These are phyloP conservation scores for Arenaria interpres DNA, from an alignment of 2,113 vertebrate genomes.

Conservation along the genomic window DNA sequence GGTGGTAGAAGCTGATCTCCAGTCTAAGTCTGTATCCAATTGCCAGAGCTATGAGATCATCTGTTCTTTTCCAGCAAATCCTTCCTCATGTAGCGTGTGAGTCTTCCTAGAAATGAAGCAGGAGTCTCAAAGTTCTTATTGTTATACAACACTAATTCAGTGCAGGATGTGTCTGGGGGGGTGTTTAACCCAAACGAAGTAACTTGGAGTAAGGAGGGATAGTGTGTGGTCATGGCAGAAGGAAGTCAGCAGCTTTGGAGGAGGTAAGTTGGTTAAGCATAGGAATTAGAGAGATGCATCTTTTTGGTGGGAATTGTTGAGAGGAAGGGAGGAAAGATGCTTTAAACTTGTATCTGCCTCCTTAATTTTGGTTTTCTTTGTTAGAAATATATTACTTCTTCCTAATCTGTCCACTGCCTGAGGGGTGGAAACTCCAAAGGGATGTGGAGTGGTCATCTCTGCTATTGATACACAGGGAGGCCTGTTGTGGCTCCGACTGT, in stretches of 20 bases:
- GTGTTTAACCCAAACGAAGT: not conserved
- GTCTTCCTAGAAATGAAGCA: not conserved
- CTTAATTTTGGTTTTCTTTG: not conserved
- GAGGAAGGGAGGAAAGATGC: not conserved
- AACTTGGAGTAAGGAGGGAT: not conserved
- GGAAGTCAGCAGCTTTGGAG: not conserved
- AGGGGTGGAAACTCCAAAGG: not conserved
- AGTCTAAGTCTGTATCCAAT: not conserved
- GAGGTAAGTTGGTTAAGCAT: not conserved
- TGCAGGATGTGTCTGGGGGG: not conserved
- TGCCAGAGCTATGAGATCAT: not conserved
- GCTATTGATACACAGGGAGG: not conserved
- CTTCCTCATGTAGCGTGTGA: not conserved
- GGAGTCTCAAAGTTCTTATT: not conserved
- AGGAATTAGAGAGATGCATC: not conserved
- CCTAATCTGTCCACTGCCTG: not conserved
- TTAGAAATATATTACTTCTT: not conserved
- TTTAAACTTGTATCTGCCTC: not conserved
- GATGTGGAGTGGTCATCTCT: not conserved
- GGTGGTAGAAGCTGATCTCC: not conserved
- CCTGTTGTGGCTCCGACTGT: not conserved
- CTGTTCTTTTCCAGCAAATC: constrained; percentile 8
- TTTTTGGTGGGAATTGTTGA: not conserved
- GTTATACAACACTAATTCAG: not conserved
- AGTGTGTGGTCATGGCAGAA: not conserved